Conservation (phyloP, 2,797 vertebrate genomes). For the Argyrosomus regius region DNA sequence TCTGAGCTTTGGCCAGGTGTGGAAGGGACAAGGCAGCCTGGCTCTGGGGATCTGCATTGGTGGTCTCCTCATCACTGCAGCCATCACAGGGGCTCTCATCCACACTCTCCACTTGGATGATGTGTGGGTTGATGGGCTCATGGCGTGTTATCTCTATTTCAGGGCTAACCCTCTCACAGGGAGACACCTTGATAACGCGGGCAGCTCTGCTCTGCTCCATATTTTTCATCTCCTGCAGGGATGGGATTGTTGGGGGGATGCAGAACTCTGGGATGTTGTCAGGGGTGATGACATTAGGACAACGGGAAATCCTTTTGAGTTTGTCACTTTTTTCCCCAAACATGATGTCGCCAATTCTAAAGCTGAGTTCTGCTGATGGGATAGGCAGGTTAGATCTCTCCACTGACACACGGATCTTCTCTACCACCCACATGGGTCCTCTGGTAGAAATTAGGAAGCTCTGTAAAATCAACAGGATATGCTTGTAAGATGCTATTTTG, state of each 20-base stretch:
- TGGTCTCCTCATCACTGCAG: constrained; percentile 87
- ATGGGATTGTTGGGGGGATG: constrained; percentile 90
- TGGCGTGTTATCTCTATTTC: constrained; percentile 57
- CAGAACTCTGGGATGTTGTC: constrained; percentile 95
- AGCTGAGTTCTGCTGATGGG: constrained; percentile 79
- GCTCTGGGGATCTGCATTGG: constrained; percentile 90
- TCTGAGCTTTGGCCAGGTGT: constrained; percentile 87
- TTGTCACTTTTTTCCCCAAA: constrained; percentile 84
- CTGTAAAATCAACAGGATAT: constrained; percentile 54
- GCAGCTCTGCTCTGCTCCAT: constrained; percentile 63
- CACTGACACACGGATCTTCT: constrained; percentile 85
- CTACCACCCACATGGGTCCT: constrained; percentile 85
- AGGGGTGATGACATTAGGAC: constrained; percentile 94
- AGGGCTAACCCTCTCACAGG: constrained; percentile 60
- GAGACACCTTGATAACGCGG: constrained; percentile 53
- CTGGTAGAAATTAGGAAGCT: constrained; percentile 39
- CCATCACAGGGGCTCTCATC: constrained; percentile 84
- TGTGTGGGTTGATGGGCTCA: constrained; percentile 78
- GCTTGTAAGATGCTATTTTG: constrained; percentile 1
- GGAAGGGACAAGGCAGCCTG: constrained; percentile 89
- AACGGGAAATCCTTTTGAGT: constrained; percentile 80
- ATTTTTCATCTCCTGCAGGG: constrained; percentile 73
- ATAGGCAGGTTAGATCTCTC: constrained; percentile 83
- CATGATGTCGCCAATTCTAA: constrained; percentile 84
- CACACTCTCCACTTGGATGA: constrained; percentile 92